Conservation (phyloP, 2,888 invertebrate genomes). For the Rapana venosa region DNA sequence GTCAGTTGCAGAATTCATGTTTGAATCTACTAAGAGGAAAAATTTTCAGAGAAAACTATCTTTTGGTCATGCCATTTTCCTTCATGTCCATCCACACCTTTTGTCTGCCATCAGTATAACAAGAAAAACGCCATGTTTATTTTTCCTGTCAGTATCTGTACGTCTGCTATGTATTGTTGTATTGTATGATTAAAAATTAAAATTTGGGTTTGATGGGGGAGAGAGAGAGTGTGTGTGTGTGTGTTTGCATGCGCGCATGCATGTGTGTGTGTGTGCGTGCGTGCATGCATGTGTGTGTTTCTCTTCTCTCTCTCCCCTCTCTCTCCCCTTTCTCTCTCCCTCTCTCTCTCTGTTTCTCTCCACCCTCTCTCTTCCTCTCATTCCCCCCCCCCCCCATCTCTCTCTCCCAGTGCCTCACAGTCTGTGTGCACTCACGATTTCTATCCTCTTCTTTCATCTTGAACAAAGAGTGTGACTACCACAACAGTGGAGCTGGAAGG, state of each 20-base stretch:
- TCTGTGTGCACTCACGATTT: background rate
- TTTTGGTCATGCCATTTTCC: too few species aligned
- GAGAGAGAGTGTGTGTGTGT: background rate
- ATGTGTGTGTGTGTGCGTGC: background rate
- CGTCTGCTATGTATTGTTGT: too few species aligned
- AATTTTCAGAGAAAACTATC: too few species aligned
- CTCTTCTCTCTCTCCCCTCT: background rate
- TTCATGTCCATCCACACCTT: too few species aligned
- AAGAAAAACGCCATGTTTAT: too few species aligned
- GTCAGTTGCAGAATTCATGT: too few species aligned
- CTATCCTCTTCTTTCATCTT: conserved; percentile 22
- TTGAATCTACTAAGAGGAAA: too few species aligned
- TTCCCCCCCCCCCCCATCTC: background rate
- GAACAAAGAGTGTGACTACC: conserved; percentile 69
- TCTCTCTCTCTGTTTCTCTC: background rate
- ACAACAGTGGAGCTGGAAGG: conserved; percentile 69
- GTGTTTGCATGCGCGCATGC: background rate
- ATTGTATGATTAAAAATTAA: too few species aligned
- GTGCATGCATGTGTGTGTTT: background rate
- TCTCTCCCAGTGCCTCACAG: background rate
- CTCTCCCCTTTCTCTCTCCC: background rate
- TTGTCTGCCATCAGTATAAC: too few species aligned
- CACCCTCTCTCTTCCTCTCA: background rate
- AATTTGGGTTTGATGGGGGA: background rate
- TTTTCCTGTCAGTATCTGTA: too few species aligned